Evolutionary conservation across 2,113 vertebrate genomes (phyloP).

Genomic region (Gasterosteus nipponicus): DNA sequence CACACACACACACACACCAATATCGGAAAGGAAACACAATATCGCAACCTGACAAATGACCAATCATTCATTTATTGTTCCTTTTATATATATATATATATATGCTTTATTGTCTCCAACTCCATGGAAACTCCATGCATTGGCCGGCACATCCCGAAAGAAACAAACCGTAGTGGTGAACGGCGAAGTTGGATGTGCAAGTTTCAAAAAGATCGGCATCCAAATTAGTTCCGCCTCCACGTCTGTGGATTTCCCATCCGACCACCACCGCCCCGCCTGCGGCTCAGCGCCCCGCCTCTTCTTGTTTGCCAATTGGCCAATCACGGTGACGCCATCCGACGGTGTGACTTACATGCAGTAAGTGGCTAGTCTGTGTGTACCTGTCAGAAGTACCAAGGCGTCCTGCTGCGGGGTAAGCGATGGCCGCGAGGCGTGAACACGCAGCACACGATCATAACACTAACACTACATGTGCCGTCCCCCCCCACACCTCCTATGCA

Average conservation of each 20-base stretch:
- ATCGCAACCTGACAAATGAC: constrained; percentile 74
- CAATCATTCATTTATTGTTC: constrained; percentile 71
- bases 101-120: constrained; percentile 62
- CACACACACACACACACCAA: constrained; percentile 26
- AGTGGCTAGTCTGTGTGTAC: constrained; percentile 78
- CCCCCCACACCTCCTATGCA: constrained; percentile 78
- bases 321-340: constrained; percentile 68
- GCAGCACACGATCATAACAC: constrained; percentile 71
- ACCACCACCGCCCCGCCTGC: constrained; percentile 18
- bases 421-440: constrained; percentile 65
- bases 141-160: constrained; percentile 72
- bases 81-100: constrained; percentile 34
- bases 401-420: constrained; percentile 59
- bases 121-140: constrained; percentile 77
- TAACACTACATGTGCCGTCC: constrained; percentile 74
- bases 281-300: constrained; percentile 41
- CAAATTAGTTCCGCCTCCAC: constrained; percentile 47
- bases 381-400: constrained; percentile 67
- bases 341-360: constrained; percentile 78
- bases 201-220: constrained; percentile 35
- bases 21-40: constrained; percentile 66
- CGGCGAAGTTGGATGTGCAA: constrained; percentile 37
- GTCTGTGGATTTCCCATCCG: constrained; percentile 28
- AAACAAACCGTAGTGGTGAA: constrained; percentile 34
- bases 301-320: constrained; percentile 70